Evolutionary conservation across 1,140 invertebrate genomes (phyloP), one percentile per base, ranked within the genome.

Genomic region (Epicauta chinensis): DNA sequence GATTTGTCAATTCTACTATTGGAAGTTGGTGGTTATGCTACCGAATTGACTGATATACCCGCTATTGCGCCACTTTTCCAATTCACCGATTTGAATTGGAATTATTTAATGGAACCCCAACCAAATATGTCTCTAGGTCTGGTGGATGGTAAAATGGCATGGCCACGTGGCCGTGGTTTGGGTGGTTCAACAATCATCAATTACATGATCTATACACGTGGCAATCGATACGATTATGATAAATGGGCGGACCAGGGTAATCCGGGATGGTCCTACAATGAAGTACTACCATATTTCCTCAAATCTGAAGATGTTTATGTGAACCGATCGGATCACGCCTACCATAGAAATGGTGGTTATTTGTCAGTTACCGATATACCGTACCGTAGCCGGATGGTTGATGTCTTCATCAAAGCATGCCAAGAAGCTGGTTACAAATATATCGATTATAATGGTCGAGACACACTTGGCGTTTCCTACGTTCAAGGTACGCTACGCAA

Each of bases 161-260:
- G 80, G 75, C 81, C 82, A 0, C 67, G 79, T 43, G 82, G 83
- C 1, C 79, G 75, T 57, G 80, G 76, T 0, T 62, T 87, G 2
- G 90, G 90, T 1, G 91, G 91, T 1, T 79, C 82, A 1, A 87
- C 84, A 12, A 80, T 87, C 6, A 80, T 93, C 16, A 93, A 95
- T 66, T 90, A 85, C 49, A 92, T 94, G 89, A 83, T 92, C n/a
- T 92, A 93, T 66, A 84, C 89, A 0, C 75, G 92, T 16, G 92
- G 91, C 0, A 82, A 90, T 71, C 76, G 75, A 1, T 51, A 60
- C 12, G 80, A 82, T 53, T 82, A 77, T 49, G 76, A 82, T 45
- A 68, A 71, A 44, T 92, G 89, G 89, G 80, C 77, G 32, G 55
- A 61, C 60, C 56, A 80, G 62, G 88, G 88, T 0, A 92, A 92